Base-by-base conservation (phyloP, 2,888 invertebrate species). In the Cybosia mesomella region DNA sequence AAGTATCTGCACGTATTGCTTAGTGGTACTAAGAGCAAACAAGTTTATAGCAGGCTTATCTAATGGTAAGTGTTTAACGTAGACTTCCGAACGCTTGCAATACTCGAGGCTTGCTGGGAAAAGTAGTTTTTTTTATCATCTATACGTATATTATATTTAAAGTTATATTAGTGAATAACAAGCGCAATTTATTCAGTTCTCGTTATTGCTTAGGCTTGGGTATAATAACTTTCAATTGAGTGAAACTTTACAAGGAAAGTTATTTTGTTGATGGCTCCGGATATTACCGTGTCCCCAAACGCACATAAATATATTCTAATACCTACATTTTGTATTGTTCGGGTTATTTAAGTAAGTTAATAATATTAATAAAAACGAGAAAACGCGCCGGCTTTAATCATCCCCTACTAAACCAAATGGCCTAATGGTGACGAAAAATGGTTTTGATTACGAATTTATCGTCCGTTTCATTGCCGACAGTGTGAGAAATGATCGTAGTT, bases 191-290 rank as follows among this genome's bases (percentile, higher is more conserved):
- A 53, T 21, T 57, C 11, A 13, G 43, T 18, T 60, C 8, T 66
- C 61, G 18, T 57, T 53, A 49, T 39, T 55, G 9, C 58, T 28
- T 24, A 15, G n/a, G n/a, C 54, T 24, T 24, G 67, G 36, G 58
- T 28, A 54, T 64, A 71, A 67, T 73, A 70, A 73, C 70, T 80
- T 74, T 71, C 66, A 68, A 72, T 70, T 72, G 68, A 63, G 58
- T 22, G 8, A n/a, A 62, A 67, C 15, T 67, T 67, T 63, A 62
- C 34, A 28, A 10, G n/a, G 67, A 63, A 63, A 63, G 58, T 63
- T 63, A 58, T 63, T 34, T 36, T n/a, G 28, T 28, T 22, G 53
- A 63, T 53, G 63, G 22, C 24, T 24, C 2, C 9, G 8, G 53
- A 63, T 70, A 71, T 77, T 74, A 67, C 49, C 32, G 10, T 24